These are phyloP conservation scores for Dasypus novemcinctus DNA, from an alignment of 2,113 vertebrate species.

Conservation along the genomic window DNA sequence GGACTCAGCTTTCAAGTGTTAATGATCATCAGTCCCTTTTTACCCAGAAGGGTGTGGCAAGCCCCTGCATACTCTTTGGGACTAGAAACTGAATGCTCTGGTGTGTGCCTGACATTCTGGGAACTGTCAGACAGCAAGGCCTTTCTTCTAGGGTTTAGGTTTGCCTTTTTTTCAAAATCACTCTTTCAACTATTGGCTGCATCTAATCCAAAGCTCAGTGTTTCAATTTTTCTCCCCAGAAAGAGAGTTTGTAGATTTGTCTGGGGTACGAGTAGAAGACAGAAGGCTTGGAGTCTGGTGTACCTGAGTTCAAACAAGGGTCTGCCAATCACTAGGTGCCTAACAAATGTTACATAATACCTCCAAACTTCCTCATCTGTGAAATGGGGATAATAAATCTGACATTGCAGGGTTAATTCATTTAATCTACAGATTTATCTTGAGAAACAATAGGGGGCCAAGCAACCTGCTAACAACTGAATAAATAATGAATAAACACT, in stretches of 20 bases:
- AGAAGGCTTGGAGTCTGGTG: not conserved
- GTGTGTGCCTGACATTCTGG: not conserved
- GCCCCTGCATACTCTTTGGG: not conserved
- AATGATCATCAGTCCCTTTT: slow-evolving; percentile 16
- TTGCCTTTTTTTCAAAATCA: not conserved
- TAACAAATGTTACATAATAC: not conserved
- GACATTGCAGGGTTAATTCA: not conserved
- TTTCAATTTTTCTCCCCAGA: not conserved
- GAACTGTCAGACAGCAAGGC: not conserved
- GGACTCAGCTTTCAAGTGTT: slow-evolving; percentile 57
- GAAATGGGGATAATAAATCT: not conserved
- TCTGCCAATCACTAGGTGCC: not conserved
- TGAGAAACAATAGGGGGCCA: not conserved
- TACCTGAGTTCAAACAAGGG: not conserved
- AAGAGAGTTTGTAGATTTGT: not conserved
- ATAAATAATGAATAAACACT: not conserved
- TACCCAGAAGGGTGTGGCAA: not conserved
- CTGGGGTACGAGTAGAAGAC: not conserved
- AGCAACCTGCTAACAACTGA: not conserved
- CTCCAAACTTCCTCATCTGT: not conserved
- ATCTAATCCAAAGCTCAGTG: not conserved
- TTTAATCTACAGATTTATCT: not conserved
- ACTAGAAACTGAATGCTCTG: not conserved
- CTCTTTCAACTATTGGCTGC: not conserved
- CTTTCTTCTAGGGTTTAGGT: not conserved